phyloP scores from a whole-genome alignment of 2,888 invertebrate species.

The Epsilonema sp. region DNA sequence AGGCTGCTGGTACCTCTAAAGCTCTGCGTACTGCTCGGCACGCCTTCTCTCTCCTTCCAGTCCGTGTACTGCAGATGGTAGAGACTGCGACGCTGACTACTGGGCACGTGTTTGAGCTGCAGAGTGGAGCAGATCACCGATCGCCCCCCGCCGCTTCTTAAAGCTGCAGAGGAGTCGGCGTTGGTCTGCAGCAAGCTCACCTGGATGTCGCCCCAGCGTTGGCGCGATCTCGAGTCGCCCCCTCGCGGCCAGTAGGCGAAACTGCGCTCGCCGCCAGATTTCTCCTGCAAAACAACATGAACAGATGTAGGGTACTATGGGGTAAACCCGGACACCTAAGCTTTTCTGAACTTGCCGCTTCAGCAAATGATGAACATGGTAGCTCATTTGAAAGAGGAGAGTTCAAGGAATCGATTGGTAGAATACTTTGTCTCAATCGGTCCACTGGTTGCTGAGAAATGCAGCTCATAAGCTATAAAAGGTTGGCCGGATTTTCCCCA shows the following conservation, averaged over 20 bases:
- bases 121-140: conserved; percentile 32
- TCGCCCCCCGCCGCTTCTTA: too few relatives aligned
- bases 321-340: too few relatives aligned
- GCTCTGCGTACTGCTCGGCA: conserved; percentile 45
- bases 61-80: conserved; percentile 65
- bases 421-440: too few relatives aligned
- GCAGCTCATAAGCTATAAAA: too few relatives aligned
- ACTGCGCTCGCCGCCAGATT: conserved; percentile 31
- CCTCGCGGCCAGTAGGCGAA: conserved; percentile 35
- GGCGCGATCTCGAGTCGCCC: conserved; percentile 27
- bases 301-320: too few relatives aligned
- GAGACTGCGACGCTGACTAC: conserved; percentile 34
- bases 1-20: conserved; percentile 46
- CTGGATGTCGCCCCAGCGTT: conserved; percentile 39
- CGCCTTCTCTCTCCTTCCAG: conserved; percentile 49
- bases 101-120: conserved; percentile 26
- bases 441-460: too few relatives aligned
- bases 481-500: too few relatives aligned
- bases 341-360: too few relatives aligned
- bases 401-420: too few relatives aligned
- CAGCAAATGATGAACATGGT: too few relatives aligned
- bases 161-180: conserved; percentile 29
- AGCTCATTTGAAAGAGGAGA: too few relatives aligned
- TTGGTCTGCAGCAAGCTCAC: conserved; percentile 42
- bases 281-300: conserved; percentile 25